These are phyloP conservation scores for Labia minor DNA, from an alignment of 2,888 invertebrate species.

Conservation along the genomic window DNA sequence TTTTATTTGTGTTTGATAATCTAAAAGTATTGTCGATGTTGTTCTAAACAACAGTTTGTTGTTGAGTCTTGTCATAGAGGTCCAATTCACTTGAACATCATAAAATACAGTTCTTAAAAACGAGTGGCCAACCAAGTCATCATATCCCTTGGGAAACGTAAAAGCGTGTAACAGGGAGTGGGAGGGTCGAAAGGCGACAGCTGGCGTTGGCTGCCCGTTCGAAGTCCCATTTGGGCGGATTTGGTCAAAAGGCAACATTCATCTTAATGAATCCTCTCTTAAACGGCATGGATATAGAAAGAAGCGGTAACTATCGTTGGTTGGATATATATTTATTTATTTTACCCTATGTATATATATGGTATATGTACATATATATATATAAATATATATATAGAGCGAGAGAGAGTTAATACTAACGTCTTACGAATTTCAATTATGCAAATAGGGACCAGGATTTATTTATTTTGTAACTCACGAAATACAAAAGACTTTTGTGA, in stretches of 20 bases:
- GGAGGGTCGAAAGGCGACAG: not conserved
- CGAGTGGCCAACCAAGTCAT: not conserved
- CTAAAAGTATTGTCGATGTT: no score
- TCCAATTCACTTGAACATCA: not conserved
- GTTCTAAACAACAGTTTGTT: no score
- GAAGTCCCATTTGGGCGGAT: not conserved
- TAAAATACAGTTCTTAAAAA: not conserved
- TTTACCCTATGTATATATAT: not conserved
- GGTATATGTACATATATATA: no score
- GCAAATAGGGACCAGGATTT: not conserved
- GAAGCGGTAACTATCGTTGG: no score
- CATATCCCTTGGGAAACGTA: not conserved
- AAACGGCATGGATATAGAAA: no score
- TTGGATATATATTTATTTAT: not conserved
- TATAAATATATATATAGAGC: no score
- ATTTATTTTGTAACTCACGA: not conserved
- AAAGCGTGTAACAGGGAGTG: no score
- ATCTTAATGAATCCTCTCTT: not conserved
- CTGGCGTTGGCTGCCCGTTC: not conserved
- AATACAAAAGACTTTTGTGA: no score
- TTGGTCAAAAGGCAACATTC: conserved; percentile 1
- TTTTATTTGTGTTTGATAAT: no score
- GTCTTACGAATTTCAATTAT: not conserved
- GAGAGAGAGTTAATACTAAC: no score
- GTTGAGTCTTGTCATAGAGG: not conserved